These are phyloP conservation scores for Caenorhabditis remanei DNA, from an alignment of 1,140 invertebrate genomes.

Conservation along the genomic window DNA sequence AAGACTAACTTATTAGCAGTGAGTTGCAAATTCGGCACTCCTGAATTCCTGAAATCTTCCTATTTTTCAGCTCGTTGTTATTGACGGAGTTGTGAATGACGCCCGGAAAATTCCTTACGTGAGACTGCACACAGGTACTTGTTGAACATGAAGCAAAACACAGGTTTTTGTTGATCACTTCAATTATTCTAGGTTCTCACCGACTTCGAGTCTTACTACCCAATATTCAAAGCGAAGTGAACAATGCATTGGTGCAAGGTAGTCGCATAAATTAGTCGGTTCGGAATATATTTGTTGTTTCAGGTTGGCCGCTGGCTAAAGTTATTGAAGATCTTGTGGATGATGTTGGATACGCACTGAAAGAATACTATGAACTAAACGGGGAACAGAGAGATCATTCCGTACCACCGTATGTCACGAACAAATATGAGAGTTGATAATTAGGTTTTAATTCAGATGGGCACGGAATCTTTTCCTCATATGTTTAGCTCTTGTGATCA, in stretches of 20 bases:
- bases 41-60: too few relatives aligned
- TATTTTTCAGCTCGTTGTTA: conserved; percentile 55
- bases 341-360: conserved; percentile 65
- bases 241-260: conserved; percentile 70
- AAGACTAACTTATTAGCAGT: conserved; percentile 60
- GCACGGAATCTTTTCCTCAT: conserved; percentile 63
- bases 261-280: background rate
- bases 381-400: conserved; percentile 66
- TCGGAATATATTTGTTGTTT: conserved; percentile 23
- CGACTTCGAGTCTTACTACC: conserved; percentile 55
- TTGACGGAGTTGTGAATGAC: conserved; percentile 67
- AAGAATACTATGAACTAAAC: conserved; percentile 66
- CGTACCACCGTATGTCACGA: conserved; percentile 46
- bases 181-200: conserved; percentile 64
- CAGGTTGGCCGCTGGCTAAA: conserved; percentile 62
- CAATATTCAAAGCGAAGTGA: conserved; percentile 68
- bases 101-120: conserved; percentile 68
- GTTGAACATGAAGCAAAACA: conserved; percentile 2
- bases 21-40: background rate
- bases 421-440: background rate
- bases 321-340: conserved; percentile 64
- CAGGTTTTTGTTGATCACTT: background rate
- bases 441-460: conserved; percentile 56
- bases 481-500: conserved; percentile 62
- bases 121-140: conserved; percentile 66